Conservation (phyloP, 1,140 invertebrate genomes). For the Choristoneura fumiferana region DNA sequence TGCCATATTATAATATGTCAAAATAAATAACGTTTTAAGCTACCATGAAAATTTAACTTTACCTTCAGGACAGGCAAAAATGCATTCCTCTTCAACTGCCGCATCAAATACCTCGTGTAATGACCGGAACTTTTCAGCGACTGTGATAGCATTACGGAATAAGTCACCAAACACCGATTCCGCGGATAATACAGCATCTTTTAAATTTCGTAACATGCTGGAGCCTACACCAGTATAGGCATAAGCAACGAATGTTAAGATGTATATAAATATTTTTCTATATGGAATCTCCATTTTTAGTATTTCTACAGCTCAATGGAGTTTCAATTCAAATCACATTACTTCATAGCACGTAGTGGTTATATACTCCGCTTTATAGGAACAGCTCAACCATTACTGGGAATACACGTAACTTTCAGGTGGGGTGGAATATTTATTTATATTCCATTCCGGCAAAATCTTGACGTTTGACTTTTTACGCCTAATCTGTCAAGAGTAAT, state of each 20-base stretch:
- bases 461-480: too few relatives aligned
- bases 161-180: slow-evolving; percentile 88
- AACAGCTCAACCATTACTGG: slow-evolving; percentile 19
- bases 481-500: neutral
- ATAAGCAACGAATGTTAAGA: slow-evolving; percentile 87
- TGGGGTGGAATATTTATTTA: slow-evolving; percentile 15
- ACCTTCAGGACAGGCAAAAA: slow-evolving; percentile 87
- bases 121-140: slow-evolving; percentile 86
- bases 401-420: slow-evolving; percentile 34
- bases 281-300: slow-evolving; percentile 85
- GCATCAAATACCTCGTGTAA: slow-evolving; percentile 91
- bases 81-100: slow-evolving; percentile 89
- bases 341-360: too few relatives aligned
- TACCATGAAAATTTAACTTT: slow-evolving; percentile 27
- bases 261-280: slow-evolving; percentile 86
- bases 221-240: slow-evolving; percentile 90
- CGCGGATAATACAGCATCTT: slow-evolving; percentile 87
- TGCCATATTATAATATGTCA: neutral
- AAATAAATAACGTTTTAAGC: too few relatives aligned
- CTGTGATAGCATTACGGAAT: slow-evolving; percentile 86
- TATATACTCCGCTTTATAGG: neutral
- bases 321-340: neutral
- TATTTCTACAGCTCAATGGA: neutral
- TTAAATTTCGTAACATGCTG: slow-evolving; percentile 84
- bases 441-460: slow-evolving; percentile 13